A percentile compares a stretch with the other conserved stretches of the same genome.
Conservation (phyloP, 1,140 invertebrate species). For the Globodera rostochiensis region DNA sequence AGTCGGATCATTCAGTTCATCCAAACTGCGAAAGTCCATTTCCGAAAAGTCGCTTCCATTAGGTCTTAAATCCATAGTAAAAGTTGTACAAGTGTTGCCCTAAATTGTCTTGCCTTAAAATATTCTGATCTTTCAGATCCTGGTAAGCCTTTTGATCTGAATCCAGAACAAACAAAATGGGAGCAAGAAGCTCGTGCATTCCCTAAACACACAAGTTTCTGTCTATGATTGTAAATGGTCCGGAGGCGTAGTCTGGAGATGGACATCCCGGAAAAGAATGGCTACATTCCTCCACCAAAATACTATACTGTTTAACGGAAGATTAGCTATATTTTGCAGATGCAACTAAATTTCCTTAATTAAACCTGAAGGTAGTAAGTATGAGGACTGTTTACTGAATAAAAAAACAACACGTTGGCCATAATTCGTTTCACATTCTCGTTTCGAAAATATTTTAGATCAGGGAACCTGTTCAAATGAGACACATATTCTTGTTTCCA, state of each 20-base stretch:
- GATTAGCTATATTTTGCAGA: constrained; percentile 12
- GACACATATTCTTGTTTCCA: constrained; percentile 1
- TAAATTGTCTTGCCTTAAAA: constrained; percentile 16
- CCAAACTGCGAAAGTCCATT: constrained; percentile 68
- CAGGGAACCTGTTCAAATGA: constrained; percentile 71
- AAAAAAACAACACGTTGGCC: constrained; percentile 76
- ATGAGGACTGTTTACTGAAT: constrained; percentile 75
- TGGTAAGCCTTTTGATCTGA: constrained; percentile 75
- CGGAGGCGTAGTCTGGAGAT: too few relatives aligned
- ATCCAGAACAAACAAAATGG: constrained; percentile 76
- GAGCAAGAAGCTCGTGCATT: constrained; percentile 82
- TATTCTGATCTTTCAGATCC: constrained; percentile 55
- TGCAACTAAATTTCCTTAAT: too few relatives aligned
- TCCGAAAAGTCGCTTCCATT: constrained; percentile 64
- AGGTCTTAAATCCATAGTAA: background rate
- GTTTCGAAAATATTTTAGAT: constrained; percentile 77
- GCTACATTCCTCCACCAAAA: too few relatives aligned
- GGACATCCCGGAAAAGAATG: too few relatives aligned
- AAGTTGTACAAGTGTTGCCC: constrained; percentile 7
- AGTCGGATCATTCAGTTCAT: constrained; percentile 71
- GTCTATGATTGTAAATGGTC: too few relatives aligned
- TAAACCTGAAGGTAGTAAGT: constrained; percentile 76
- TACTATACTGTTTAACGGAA: background rate
- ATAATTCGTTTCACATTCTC: constrained; percentile 74
- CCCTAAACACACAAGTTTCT: constrained; percentile 68